A percentile compares a stretch with the other conserved stretches of the same genome.
These are phyloP conservation scores for Alca torda DNA, from an alignment of 2,797 vertebrate species.

Conservation along the genomic window DNA sequence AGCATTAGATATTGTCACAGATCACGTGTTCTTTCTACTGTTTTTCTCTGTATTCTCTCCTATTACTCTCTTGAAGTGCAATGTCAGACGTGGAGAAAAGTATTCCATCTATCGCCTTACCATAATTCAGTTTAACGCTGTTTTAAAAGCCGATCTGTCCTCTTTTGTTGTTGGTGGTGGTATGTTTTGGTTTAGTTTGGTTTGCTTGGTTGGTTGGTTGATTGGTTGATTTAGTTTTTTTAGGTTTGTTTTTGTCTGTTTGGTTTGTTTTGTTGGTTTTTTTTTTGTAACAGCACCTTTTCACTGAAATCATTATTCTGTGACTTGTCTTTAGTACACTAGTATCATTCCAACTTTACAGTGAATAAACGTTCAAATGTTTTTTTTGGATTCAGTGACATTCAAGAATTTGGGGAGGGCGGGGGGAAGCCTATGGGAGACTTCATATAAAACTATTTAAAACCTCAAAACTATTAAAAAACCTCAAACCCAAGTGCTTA, in stretches of 20 bases:
- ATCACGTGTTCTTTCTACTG: background rate
- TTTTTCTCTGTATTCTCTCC: background rate
- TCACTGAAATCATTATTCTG: background rate
- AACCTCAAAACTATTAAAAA: background rate
- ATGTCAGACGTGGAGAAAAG: background rate
- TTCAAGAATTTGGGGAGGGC: background rate
- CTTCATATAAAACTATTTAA: background rate
- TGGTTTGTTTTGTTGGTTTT: too few relatives aligned
- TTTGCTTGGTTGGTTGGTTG: background rate
- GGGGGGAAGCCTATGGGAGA: rapidly evolving
- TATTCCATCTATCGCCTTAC: background rate
- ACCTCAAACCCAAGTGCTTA: background rate
- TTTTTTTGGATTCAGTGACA: background rate
- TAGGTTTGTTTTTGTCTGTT: too few relatives aligned
- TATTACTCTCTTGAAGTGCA: background rate
- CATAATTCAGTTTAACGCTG: background rate
- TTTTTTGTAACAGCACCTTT: background rate
- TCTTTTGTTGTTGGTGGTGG: too few relatives aligned
- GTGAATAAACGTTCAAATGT: background rate
- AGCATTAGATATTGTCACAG: background rate
- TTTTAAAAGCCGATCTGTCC: background rate
- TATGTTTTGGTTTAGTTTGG: background rate
- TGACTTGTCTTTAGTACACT: background rate
- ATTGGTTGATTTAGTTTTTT: too few relatives aligned
- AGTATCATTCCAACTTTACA: background rate